A percentile compares a stretch with the other conserved stretches of the same genome.
Conservation (phyloP, 2,113 vertebrate species). For the Mustela nigripes region DNA sequence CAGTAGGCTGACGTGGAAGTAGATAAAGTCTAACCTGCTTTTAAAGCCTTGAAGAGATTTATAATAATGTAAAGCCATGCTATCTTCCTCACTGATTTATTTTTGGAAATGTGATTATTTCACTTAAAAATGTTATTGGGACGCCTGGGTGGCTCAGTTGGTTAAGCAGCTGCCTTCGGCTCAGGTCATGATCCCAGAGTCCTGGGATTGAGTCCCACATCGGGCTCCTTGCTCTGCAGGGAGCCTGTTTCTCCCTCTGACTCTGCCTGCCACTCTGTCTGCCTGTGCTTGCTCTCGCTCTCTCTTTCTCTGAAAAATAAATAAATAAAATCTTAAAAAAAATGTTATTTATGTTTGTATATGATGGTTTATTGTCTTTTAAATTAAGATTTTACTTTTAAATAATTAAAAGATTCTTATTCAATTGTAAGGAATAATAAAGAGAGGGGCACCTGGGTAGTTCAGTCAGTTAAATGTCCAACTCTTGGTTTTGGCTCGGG, state of each 20-base stretch:
- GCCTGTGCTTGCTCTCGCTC: too few relatives aligned
- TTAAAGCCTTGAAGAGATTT: background rate
- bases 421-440: constrained; percentile 1
- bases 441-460: background rate
- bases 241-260: too few relatives aligned
- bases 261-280: too few relatives aligned
- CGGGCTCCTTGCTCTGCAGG: too few relatives aligned
- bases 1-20: background rate
- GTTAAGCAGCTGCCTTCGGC: too few relatives aligned
- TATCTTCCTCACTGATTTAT: background rate
- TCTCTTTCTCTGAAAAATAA: too few relatives aligned
- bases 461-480: background rate
- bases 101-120: background rate
- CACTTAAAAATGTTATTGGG: background rate
- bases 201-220: too few relatives aligned
- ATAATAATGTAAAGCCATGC: background rate
- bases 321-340: background rate
- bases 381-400: background rate
- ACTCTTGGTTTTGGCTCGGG: background rate
- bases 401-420: background rate
- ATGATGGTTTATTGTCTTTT: background rate
- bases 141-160: too few relatives aligned
- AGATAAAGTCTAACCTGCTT: background rate
- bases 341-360: background rate
- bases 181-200: too few relatives aligned